phyloP scores from a whole-genome alignment of 2,797 vertebrate genomes.

The Morus bassanus region DNA sequence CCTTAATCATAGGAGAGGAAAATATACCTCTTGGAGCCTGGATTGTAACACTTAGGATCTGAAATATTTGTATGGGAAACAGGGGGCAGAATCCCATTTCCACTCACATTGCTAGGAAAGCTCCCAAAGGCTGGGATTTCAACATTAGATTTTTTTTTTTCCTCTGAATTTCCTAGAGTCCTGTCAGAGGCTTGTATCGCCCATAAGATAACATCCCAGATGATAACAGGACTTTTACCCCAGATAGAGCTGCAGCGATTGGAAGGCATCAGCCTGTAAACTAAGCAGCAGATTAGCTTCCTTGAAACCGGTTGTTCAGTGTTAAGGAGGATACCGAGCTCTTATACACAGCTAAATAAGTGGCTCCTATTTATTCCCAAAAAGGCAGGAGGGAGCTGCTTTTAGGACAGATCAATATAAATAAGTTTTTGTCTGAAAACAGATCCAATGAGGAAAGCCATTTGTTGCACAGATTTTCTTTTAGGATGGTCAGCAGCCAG shows the following conservation, averaged over 20 bases:
- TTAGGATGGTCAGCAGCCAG: neutral
- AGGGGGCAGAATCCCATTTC: neutral
- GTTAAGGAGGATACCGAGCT: neutral
- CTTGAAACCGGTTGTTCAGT: neutral
- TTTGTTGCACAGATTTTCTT: neutral
- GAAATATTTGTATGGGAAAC: neutral
- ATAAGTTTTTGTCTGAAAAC: neutral
- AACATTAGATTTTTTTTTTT: neutral
- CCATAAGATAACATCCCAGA: conserved; percentile 12
- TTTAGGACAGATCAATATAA: neutral
- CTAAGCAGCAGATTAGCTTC: conserved; percentile 12
- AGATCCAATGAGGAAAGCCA: neutral
- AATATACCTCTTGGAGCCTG: neutral
- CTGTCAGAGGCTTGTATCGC: neutral
- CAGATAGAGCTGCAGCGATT: neutral
- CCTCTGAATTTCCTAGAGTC: neutral
- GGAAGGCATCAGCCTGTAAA: neutral
- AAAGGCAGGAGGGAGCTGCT: neutral
- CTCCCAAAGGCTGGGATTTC: neutral
- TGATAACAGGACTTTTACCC: neutral
- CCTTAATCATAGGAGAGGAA: neutral
- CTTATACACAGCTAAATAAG: neutral
- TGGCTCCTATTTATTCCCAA: neutral
- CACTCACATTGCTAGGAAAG: neutral
- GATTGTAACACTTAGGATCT: neutral